Percentiles rank a stretch among this genome's conserved stretches.
Evolutionary conservation across 2,113 vertebrate species (phyloP).

Genomic region (Corydoras maculifer): DNA sequence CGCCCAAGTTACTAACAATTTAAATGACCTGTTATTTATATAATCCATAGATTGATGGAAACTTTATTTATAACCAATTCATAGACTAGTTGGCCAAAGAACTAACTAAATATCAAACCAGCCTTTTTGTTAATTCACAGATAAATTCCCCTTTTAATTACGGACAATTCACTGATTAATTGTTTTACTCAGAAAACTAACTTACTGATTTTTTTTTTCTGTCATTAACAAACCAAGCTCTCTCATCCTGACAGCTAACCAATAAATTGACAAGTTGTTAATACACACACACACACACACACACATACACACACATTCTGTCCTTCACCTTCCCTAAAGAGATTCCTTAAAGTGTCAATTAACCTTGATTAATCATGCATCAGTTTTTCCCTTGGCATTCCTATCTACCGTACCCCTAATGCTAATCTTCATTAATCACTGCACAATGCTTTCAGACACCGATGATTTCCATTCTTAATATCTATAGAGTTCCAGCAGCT

Average conservation of each 20-base stretch:
- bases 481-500: not conserved
- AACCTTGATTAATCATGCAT: conserved; percentile 21
- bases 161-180: too few relatives aligned
- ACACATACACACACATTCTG: conserved; percentile 12
- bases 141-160: too few relatives aligned
- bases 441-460: not conserved
- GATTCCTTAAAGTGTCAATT: conserved; percentile 30
- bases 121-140: too few relatives aligned
- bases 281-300: conserved; percentile 13
- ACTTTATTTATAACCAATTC: too few relatives aligned
- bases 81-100: too few relatives aligned
- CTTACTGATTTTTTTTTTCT: not conserved
- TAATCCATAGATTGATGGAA: too few relatives aligned
- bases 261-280: not conserved
- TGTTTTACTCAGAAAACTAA: not conserved
- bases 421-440: not conserved
- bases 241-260: not conserved
- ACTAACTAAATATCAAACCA: too few relatives aligned
- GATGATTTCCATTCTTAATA: not conserved
- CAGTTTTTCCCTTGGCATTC: not conserved
- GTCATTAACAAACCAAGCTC: too few relatives aligned
- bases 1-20: too few relatives aligned
- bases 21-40: too few relatives aligned
- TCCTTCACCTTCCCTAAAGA: conserved; percentile 5
- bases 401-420: not conserved